Conservation (phyloP, 2,113 vertebrate species). For the Hyaena hyaena region DNA sequence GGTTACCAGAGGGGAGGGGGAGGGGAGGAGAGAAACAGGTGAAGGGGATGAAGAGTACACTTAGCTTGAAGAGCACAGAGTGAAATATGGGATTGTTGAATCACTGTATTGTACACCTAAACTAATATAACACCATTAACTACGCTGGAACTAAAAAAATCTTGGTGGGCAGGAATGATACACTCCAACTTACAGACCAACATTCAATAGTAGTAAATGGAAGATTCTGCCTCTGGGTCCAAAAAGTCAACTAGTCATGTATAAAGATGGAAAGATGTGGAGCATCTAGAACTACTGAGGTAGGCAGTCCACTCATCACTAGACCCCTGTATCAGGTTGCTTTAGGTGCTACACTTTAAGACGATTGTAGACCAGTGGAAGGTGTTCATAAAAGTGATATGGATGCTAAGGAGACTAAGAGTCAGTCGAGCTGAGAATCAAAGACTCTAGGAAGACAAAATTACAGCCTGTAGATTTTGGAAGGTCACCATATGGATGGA, state of each 20-base stretch:
- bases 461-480: background rate
- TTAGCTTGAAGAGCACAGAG: background rate
- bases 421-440: background rate
- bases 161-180: too few relatives aligned
- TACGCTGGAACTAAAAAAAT: background rate
- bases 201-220: background rate
- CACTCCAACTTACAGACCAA: background rate
- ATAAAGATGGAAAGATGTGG: background rate
- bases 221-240: background rate
- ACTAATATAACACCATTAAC: background rate
- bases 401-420: background rate
- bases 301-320: background rate
- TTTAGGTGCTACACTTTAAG: background rate
- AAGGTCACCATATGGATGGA: background rate
- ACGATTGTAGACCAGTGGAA: background rate
- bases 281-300: background rate
- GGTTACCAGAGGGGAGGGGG: background rate
- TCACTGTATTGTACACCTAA: background rate
- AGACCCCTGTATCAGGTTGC: too few relatives aligned
- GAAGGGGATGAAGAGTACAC: background rate
- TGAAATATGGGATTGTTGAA: background rate
- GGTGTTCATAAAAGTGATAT: background rate
- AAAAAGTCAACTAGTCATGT: background rate
- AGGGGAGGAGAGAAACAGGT: background rate
- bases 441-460: background rate